Base-by-base conservation (phyloP, 2,797 vertebrate genomes). In the Cephalopachus bancanus region DNA sequence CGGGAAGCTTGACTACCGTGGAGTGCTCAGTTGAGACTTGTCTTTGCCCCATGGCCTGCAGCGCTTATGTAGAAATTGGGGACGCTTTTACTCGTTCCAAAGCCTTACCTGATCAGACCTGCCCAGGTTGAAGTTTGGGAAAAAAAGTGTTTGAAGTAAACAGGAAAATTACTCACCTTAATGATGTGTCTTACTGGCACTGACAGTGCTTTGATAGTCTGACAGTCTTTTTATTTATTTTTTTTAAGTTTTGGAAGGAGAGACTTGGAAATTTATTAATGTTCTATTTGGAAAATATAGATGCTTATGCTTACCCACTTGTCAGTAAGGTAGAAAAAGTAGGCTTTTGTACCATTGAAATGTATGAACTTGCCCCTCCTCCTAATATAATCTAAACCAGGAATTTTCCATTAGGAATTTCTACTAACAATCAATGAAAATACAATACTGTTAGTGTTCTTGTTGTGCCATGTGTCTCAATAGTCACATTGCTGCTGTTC, bases 21-120 rank as follows among this genome's bases (percentile, higher is more conserved):
- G 97, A 98, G 98, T 98, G 99, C 98, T 99, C 98, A 98, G 99
- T 99, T 99, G 98, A 99, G 99, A 99, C 99, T 99, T 99, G 99
- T 98, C 99, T 99, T 98, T 98, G 98, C 99, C 99, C 98, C 98
- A 98, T 98, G 99, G 98, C 99, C 99, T 99, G 99, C 99, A 99
- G 99, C 99, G 96, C 98, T 98, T 99, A 99, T 99, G 99, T 99
- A 98, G 98, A 99, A 99, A 99, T 86, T 98, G 98, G 97, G 98
- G 98, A 99, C 97, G 98, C 98, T 98, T 98, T 97, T 97, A 98
- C 98, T 98, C 94, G 97, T 98, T 99, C 98, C 98, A 99, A 98
- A 98, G 98, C 98, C 98, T 98, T 98, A 98, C 99, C 99, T 99
- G 99, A 99, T 98, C 98, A 99, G 99, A 99, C 99, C 99, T 99